Evolutionary conservation across 2,888 invertebrate species (phyloP).

Genomic region (Aradus depressus): DNA sequence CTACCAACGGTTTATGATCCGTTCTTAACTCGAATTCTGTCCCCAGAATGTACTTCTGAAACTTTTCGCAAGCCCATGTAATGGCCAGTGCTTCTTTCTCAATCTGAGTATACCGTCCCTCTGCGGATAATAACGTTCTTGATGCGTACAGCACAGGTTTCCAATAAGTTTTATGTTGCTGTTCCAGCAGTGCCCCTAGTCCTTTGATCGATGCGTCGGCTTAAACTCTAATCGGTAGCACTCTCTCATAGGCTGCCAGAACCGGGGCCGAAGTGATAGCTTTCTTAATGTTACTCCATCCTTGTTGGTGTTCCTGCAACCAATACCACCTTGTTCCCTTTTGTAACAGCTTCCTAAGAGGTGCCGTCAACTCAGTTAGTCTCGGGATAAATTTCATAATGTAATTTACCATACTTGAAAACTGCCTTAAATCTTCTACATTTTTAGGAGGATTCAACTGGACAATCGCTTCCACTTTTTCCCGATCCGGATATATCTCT

Average conservation of each 20-base stretch:
- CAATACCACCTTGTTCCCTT: conserved; percentile 18
- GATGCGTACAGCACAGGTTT: too few relatives aligned
- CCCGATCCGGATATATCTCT: conserved; percentile 15
- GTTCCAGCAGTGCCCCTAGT: conserved; percentile 12
- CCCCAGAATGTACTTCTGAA: conserved; percentile 3
- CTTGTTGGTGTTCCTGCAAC: conserved; percentile 13
- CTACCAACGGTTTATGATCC: conserved; percentile 13
- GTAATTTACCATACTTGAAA: conserved; percentile 19
- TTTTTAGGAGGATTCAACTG: conserved; percentile 17
- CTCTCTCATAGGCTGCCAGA: too few relatives aligned
- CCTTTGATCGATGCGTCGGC: conserved; percentile 11
- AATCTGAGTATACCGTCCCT: conserved; percentile 11
- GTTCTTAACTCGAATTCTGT: conserved; percentile 8
- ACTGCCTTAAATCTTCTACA: conserved; percentile 12
- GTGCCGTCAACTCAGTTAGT: conserved; percentile 12
- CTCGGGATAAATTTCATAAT: conserved; percentile 17
- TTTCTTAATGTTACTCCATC: conserved; percentile 20
- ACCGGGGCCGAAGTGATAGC: too few relatives aligned
- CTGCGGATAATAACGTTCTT: conserved; percentile 10
- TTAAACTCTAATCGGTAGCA: conserved; percentile 6
- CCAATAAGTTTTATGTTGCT: conserved; percentile 7
- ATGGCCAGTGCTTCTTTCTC: conserved; percentile 16
- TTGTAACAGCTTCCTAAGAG: conserved; percentile 16
- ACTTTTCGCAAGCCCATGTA: conserved; percentile 14
- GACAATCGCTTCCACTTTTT: conserved; percentile 18